Evolutionary conservation across 2,888 invertebrate genomes (phyloP), one percentile per base, ranked within the genome.

Genomic region (Pilophorus perplexus): DNA sequence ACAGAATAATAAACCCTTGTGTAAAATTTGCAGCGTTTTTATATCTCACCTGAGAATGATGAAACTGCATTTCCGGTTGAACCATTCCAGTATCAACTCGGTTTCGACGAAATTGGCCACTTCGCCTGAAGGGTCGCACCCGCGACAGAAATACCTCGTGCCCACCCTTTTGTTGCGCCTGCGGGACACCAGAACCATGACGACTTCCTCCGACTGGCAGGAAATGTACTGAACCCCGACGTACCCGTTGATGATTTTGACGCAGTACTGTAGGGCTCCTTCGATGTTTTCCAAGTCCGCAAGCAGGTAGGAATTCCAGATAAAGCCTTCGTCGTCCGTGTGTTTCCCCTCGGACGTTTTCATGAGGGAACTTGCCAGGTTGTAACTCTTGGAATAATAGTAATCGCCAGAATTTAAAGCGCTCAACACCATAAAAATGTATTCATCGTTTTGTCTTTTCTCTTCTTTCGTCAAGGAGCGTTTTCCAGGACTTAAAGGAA

Each of bases 51-150:
- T 23, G 2, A 46, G 12, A 14, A 46, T 46, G 14, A 14, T 46
- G 46, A 14, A 46, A 14, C 46, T 46, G 46, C 46, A 25, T 8
- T n/a, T 14, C 4, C 23, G 4, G 23, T 46, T 22, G 23, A 1
- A n/a, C 23, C 22, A 12, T 23, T 46, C 46, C 23, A 46, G 46
- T 1, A 46, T 23, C 6, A 46, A 4, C 25, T 46, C 46, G 2
- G 46, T 46, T 12, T 46, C 46, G 4, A 46, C 23, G 23, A 46
- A 46, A 14, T 46, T 46, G 20, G 46, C 46, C 12, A 25, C 46
- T 23, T 46, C 46, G 12, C 46, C 46, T 8, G 23, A 22, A 2
- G 3, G 2, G 14, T 46, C 12, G 2, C 23, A 1, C 1, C 46
- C 46, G 6, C 23, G 23, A 22, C 1, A 25, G 46, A 46, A 46